A percentile compares a stretch with the other conserved stretches of the same genome.
These are phyloP conservation scores for Phocoena phocoena DNA, from an alignment of 2,113 vertebrate species.

Conservation along the genomic window DNA sequence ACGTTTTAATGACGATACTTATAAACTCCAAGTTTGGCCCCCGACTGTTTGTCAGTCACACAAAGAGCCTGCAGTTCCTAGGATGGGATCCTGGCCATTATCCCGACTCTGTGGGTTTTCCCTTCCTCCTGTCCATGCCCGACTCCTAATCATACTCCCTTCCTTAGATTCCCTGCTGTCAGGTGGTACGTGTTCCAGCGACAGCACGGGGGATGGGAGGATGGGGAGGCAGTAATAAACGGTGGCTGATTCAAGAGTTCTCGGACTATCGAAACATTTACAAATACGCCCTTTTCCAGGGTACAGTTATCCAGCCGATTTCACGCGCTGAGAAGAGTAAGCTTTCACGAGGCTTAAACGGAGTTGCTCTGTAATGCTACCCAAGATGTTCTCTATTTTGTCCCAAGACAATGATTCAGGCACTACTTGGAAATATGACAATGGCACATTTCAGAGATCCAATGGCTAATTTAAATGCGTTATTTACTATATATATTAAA, in stretches of 20 bases:
- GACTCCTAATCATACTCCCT: not conserved
- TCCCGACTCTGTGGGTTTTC: too few species aligned
- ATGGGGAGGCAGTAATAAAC: not conserved
- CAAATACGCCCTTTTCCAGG: not conserved
- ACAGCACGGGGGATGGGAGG: not conserved
- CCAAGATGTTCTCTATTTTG: not conserved
- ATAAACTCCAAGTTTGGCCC: not conserved
- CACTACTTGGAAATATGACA: not conserved
- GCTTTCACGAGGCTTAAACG: not conserved
- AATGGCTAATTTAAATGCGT: not conserved
- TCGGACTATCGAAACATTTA: not conserved
- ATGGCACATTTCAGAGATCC: not conserved
- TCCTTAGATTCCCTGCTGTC: not conserved
- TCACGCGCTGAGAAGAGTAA: not conserved
- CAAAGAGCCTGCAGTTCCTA: too few species aligned
- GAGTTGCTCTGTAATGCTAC: not conserved
- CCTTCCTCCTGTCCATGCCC: not conserved
- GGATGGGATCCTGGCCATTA: fast-evolving
- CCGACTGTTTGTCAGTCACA: not conserved
- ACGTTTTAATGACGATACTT: not conserved
- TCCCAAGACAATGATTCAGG: not conserved
- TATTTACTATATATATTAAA: not conserved
- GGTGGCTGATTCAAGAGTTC: not conserved
- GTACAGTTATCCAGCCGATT: not conserved
- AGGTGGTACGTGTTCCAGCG: fast-evolving